Base-by-base conservation (phyloP, 2,797 vertebrate species). In the Okamejei kenojei region DNA sequence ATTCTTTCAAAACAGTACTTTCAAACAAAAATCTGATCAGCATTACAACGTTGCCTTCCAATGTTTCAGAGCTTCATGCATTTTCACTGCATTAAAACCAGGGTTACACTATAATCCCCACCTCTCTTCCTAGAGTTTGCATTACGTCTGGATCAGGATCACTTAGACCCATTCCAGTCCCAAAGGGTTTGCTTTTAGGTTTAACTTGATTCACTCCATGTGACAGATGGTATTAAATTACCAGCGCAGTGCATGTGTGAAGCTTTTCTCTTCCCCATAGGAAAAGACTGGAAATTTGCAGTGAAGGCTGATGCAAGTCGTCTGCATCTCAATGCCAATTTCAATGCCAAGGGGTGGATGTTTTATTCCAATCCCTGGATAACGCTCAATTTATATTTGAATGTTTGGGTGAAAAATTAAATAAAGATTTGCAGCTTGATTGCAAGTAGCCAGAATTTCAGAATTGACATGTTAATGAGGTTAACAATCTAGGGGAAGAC, bases 211-310 rank as follows among this genome's bases (percentile, higher is more conserved):
- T 92, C 71, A 76, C 38, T 92, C 65, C 65, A 45, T 91, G 90
- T 92, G 90, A 88, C 84, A 88, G 84, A 88, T 88, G 84, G 63
- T 88, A 68, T 88, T 68, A 88, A 88, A 68, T 88, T 74, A 54
- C 35, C 23, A 92, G 90, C 76, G 58, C 90, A 74, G 71, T 92
- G 90, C 68, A 45, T 54, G 23, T 54, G 45, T 92, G 23, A 23
- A 92, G 45, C 45, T 73, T 74, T 92, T 71, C 26, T 54, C 71
- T 61, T 74, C 35, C 26, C 68, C 38, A 23, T 76, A 74, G 90
- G 90, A 38, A 54, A 92, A 54, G 90, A 35, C 65, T 92, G 71
- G 38, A 76, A 76, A 92, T 92, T 92, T 92, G 90, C 45, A 92
- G 26, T 26, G 10, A n/a, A 32, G 35, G 11, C 38, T 92, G 35